Evolutionary conservation across 2,888 invertebrate genomes (phyloP), one percentile per base, ranked within the genome.

Genomic region (Cheilosia pagana): DNA sequence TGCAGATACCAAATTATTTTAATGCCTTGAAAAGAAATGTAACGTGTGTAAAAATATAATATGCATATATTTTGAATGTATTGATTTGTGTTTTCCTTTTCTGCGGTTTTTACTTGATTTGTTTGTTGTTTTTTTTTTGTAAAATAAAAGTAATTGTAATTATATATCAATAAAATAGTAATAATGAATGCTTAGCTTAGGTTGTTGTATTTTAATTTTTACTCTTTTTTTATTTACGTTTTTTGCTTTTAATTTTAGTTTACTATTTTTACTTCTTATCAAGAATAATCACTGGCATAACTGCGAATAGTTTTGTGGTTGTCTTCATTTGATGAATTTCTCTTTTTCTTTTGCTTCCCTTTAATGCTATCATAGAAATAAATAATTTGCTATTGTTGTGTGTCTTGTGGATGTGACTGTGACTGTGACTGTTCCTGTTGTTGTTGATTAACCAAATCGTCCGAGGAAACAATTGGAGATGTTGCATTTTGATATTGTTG

Each of bases 201-300:
- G 31, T 68, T 78, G 67, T 82, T 55, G 50, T 83, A 67, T 72
- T 63, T 71, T 63, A 65, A 7, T 75, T 63, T 35, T 68, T 59
- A 53, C 59, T 72, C n/a, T 65, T 50, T 60, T 72, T 52, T 52
- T 28, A 7, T 21, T 19, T 67, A 21, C 53, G 70, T 43, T 48
- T 62, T 55, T 62, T 45, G n/a, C n/a, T 57, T 50, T 65, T 50
- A 10, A 50, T 23, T 57, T 71, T 82, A 39, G 48, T 72, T 62
- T 41, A 57, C 25, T 35, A n/a, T 74, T 77, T 83, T 79, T 74
- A 74, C 70, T 76, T 85, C 85, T 81, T 81, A 85, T 76, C 81
- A 85, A 85, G 85, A 85, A 85, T 85, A 81, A 85, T 81, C 81
- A 77, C 86, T 81, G 76, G 86, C 86, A 79, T 83, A 70, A 79